Conservation (phyloP, 2,797 vertebrate species). For the Petrocephalus schoutedeni region DNA sequence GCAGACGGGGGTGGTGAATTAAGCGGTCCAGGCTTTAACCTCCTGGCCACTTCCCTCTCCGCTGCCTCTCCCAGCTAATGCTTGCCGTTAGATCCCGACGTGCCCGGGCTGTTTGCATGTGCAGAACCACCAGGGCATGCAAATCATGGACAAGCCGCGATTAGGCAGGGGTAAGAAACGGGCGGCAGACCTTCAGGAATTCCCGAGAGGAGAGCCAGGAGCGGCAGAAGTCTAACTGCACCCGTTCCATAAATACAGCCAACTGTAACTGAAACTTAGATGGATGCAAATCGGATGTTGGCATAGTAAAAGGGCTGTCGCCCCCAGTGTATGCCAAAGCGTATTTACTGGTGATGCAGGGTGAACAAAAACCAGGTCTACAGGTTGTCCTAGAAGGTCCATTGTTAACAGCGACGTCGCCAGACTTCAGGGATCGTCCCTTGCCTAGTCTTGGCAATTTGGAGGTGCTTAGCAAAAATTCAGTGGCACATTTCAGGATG, state of each 20-base stretch:
- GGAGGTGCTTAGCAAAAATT: neutral
- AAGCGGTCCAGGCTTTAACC: neutral
- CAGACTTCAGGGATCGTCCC: neutral
- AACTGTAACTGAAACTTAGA: neutral
- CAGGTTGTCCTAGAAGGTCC: neutral
- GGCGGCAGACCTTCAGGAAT: neutral
- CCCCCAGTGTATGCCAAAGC: neutral
- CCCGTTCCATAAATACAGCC: neutral
- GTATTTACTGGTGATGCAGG: neutral
- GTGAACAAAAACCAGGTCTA: neutral
- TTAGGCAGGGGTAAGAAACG: neutral
- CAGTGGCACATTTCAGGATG: neutral
- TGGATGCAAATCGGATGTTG: neutral
- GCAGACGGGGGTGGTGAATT: neutral
- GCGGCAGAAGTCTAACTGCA: neutral
- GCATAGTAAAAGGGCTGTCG: neutral
- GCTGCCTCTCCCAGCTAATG: neutral
- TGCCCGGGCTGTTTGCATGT: neutral
- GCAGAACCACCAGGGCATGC: neutral
- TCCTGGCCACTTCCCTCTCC: neutral
- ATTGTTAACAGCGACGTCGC: neutral
- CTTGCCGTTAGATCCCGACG: neutral
- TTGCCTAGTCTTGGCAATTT: neutral
- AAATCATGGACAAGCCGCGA: neutral
- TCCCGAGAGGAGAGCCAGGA: neutral